These are phyloP conservation scores for Varanus salvator DNA, from an alignment of 2,113 vertebrate genomes.

Conservation along the genomic window DNA sequence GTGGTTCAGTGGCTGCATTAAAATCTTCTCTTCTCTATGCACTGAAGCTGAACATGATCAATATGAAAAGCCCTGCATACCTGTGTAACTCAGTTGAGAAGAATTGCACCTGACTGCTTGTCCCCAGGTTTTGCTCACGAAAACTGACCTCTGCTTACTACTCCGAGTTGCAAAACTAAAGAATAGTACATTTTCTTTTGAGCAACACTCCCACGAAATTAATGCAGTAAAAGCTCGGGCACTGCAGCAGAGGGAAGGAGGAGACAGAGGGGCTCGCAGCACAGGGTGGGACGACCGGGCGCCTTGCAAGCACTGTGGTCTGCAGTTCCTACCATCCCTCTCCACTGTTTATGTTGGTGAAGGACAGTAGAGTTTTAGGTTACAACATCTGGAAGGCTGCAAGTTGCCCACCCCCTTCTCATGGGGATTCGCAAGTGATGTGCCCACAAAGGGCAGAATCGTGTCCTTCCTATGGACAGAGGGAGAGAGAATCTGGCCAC, in stretches of 20 bases:
- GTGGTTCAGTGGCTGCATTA: not conserved
- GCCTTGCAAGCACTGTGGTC: no score
- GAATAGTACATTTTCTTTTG: not conserved
- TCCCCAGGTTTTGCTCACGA: not conserved
- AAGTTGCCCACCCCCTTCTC: no score
- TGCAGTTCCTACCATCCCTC: no score
- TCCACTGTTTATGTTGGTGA: no score
- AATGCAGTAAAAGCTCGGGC: not conserved
- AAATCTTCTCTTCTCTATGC: not conserved
- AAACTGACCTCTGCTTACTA: not conserved
- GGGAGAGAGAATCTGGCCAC: not conserved
- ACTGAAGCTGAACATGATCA: not conserved
- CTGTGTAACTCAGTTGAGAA: not conserved
- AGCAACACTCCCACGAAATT: not conserved
- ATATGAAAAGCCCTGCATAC: no score
- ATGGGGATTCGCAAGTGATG: not conserved
- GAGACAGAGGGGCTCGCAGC: no score
- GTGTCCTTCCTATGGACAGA: not conserved
- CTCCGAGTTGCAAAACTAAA: not conserved
- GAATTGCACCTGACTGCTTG: not conserved
- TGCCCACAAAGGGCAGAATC: not conserved
- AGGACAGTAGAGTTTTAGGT: no score
- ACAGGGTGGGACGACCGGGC: no score
- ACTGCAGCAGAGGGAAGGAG: no score
- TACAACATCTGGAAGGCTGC: no score